Conservation (phyloP, 2,888 invertebrate genomes). For the Eubasilissa splendida region DNA sequence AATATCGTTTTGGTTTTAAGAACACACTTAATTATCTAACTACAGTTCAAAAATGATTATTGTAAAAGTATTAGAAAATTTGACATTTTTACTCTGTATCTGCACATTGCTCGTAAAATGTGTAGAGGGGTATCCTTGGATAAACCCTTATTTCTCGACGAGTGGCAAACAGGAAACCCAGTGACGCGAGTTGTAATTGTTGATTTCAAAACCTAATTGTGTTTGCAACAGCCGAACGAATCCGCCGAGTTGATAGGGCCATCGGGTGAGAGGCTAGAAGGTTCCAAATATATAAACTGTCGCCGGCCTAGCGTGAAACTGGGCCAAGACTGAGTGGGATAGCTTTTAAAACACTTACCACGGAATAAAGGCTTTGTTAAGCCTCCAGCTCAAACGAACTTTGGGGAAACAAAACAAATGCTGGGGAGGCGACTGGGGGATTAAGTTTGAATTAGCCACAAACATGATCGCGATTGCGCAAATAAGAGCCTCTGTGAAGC, state of each 20-base stretch:
- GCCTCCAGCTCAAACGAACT: constrained; percentile 1
- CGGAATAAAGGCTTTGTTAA: constrained; percentile 25
- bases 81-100: too few species aligned
- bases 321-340: constrained; percentile 19
- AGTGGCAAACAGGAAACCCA: constrained; percentile 40
- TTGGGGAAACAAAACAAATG: constrained; percentile 29
- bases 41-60: too few species aligned
- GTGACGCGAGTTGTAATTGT: constrained; percentile 52
- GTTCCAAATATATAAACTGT: neutral
- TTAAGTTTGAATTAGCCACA: constrained; percentile 22
- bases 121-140: neutral
- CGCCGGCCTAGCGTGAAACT: constrained; percentile 17
- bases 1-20: too few species aligned
- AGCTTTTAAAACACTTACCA: constrained; percentile 36
- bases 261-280: neutral
- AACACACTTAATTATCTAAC: too few species aligned
- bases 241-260: constrained; percentile 34
- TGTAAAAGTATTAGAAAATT: too few species aligned
- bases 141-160: neutral
- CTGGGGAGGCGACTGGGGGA: neutral
- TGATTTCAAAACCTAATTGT: constrained; percentile 55
- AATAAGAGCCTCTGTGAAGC: neutral
- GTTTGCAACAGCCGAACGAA: constrained; percentile 51
- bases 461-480: constrained; percentile 26
- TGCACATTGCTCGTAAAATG: too few species aligned